A percentile compares a stretch with the other conserved stretches of the same genome.
Conservation (phyloP, 1,140 invertebrate genomes). For the Eciton burchellii region DNA sequence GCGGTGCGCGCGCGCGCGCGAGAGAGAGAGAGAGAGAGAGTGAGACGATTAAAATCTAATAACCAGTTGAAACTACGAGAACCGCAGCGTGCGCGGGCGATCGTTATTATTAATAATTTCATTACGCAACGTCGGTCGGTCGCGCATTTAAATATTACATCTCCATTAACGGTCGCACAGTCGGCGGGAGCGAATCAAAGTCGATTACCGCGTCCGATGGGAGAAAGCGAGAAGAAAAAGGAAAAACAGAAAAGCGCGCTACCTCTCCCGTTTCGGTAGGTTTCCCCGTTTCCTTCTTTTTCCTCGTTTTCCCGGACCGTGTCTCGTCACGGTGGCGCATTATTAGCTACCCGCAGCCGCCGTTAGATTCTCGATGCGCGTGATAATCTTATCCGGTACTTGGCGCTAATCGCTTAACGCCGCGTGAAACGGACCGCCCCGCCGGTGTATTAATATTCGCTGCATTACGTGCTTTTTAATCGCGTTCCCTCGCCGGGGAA, state of each 20-base stretch:
- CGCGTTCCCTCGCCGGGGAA: constrained; percentile 9
- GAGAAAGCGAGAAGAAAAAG: constrained; percentile 14
- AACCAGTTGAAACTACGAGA: constrained; percentile 62
- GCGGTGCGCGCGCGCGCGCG: background rate
- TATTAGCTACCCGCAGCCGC: constrained; percentile 49
- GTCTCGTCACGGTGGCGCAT: constrained; percentile 46
- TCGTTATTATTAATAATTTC: constrained; percentile 62
- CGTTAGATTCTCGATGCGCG: constrained; percentile 32
- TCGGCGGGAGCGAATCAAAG: constrained; percentile 51
- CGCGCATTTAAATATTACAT: constrained; percentile 61
- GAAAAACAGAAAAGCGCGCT: constrained; percentile 16
- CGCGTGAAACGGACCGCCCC: constrained; percentile 30
- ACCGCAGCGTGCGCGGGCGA: constrained; percentile 56
- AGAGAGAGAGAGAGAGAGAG: constrained; percentile 28
- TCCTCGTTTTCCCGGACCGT: background rate
- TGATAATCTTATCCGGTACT: constrained; percentile 51
- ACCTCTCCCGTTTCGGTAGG: no score
- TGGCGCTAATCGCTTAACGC: background rate
- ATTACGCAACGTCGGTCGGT: constrained; percentile 56
- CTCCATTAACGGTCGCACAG: constrained; percentile 58
- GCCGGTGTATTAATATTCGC: constrained; percentile 39
- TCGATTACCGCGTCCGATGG: constrained; percentile 52
- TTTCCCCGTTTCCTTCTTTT: constrained; percentile 47
- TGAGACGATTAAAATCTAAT: constrained; percentile 62
- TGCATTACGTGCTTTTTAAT: constrained; percentile 24